Percentiles rank a stretch among this genome's conserved stretches.
Conservation (phyloP, 2,113 vertebrate genomes). For the Brachyistius frenatus region DNA sequence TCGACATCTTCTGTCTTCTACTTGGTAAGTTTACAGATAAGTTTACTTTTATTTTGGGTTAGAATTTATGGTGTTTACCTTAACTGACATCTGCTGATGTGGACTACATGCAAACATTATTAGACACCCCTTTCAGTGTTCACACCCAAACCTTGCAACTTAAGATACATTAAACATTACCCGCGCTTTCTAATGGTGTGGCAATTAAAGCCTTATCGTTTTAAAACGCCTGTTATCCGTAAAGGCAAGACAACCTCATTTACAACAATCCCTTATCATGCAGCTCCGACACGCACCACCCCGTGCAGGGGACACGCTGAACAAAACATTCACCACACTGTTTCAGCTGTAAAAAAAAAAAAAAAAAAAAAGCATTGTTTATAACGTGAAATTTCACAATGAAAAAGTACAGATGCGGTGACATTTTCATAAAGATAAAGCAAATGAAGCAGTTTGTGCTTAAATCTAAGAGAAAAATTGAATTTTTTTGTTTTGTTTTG, state of each 20-base stretch:
- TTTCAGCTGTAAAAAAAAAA: neutral
- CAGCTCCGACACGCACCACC: slow-evolving; percentile 22
- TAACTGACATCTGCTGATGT: slow-evolving; percentile 2
- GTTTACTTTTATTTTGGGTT: neutral
- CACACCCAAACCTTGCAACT: neutral
- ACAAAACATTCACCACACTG: neutral
- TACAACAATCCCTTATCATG: slow-evolving; percentile 60
- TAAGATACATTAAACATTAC: neutral
- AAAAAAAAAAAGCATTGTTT: no score
- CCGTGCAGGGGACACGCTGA: neutral
- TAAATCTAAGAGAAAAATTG: neutral
- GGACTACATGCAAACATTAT: neutral
- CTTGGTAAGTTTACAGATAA: slow-evolving; percentile 88
- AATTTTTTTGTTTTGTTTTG: neutral
- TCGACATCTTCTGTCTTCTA: slow-evolving; percentile 95
- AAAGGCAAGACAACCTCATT: slow-evolving; percentile 38
- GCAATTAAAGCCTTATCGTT: slow-evolving; percentile 54
- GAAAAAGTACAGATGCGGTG: neutral
- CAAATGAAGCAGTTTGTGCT: neutral
- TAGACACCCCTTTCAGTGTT: neutral
- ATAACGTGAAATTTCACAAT: neutral
- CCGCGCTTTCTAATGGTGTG: slow-evolving; percentile 37
- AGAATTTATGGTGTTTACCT: neutral
- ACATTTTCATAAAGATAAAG: neutral
- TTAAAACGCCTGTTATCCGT: slow-evolving; percentile 51